These are phyloP conservation scores for Ranitomeya imitator DNA, from an alignment of 2,113 vertebrate species.

Conservation along the genomic window DNA sequence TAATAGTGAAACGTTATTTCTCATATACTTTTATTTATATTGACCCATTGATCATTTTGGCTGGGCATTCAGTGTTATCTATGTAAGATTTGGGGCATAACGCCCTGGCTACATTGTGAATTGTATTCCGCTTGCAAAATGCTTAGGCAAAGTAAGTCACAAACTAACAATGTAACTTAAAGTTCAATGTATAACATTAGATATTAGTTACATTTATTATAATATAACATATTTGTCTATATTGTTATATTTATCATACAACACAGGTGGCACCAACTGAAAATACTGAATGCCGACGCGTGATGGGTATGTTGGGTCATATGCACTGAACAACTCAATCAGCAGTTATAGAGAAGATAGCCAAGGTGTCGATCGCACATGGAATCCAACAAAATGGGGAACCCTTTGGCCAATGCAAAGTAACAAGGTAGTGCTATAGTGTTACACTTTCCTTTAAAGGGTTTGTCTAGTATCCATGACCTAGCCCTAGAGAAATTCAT, in stretches of 20 bases:
- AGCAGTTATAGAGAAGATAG: neutral
- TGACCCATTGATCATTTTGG: neutral
- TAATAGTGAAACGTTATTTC: neutral
- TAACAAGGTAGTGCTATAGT: too few species aligned
- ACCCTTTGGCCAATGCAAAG: too few species aligned
- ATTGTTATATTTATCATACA: too few species aligned
- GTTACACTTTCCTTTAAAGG: too few species aligned
- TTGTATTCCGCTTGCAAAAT: neutral
- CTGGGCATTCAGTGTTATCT: neutral
- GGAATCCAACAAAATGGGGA: too few species aligned
- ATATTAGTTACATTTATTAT: neutral
- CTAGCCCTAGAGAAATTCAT: too few species aligned
- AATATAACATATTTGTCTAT: neutral
- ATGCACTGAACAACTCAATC: neutral
- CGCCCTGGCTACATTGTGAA: neutral
- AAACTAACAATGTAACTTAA: neutral
- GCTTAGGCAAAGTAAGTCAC: neutral
- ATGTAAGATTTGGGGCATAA: neutral
- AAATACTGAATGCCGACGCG: neutral
- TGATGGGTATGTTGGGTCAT: neutral
- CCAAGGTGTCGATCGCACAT: neutral
- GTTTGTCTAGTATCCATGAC: too few species aligned
- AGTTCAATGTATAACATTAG: neutral
- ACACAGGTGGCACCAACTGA: neutral
- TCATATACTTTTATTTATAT: neutral